These are phyloP conservation scores for Stenchaetothrips biformis DNA, from an alignment of 2,888 invertebrate genomes.

Conservation along the genomic window DNA sequence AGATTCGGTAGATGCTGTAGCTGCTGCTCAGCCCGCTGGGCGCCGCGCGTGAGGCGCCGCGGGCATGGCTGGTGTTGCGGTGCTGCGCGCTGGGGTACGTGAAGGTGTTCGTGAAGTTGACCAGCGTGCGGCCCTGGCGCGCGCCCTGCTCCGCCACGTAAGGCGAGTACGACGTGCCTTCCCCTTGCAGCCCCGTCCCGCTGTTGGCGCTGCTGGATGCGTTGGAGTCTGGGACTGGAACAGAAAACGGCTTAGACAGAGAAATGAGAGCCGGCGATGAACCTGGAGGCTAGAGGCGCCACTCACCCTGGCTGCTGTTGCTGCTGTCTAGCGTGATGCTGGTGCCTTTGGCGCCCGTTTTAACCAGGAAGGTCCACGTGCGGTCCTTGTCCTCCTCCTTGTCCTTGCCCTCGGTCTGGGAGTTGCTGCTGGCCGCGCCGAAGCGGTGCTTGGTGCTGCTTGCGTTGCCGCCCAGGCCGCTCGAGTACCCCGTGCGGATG, in stretches of 20 bases:
- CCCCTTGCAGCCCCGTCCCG: background rate
- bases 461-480: background rate
- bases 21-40: background rate
- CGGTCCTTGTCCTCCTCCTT: background rate
- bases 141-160: background rate
- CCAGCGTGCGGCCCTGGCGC: slow-evolving; percentile 9
- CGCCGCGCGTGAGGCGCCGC: background rate
- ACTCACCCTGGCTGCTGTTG: background rate
- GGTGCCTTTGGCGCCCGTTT: background rate
- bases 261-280: background rate
- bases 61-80: background rate
- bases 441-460: background rate
- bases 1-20: slow-evolving; percentile 21
- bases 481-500: background rate
- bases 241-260: background rate
- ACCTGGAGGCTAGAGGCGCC: background rate
- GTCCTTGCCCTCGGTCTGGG: background rate
- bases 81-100: slow-evolving; percentile 1
- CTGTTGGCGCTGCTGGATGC: background rate
- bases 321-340: background rate
- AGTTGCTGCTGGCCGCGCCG: background rate
- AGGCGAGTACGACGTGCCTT: background rate
- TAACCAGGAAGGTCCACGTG: background rate
- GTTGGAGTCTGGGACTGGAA: background rate
- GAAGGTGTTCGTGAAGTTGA: slow-evolving; percentile 13